Evolutionary conservation across 1,140 invertebrate genomes (phyloP).

Genomic region (Ectropis grisescens): DNA sequence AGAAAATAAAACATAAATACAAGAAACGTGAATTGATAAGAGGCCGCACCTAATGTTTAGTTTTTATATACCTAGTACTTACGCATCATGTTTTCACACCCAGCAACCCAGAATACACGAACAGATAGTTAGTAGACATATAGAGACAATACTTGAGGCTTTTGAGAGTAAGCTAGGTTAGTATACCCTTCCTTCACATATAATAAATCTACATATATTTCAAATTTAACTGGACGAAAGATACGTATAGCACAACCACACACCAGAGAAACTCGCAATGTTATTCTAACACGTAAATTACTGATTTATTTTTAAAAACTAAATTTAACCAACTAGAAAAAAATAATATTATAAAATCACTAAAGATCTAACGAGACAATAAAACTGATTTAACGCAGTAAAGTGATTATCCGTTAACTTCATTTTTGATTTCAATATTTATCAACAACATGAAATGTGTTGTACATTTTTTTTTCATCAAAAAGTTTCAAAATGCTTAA

Average conservation of each 20-base stretch:
- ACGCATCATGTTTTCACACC: conserved; percentile 4
- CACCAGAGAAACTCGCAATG: conserved; percentile 54
- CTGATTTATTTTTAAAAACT: conserved; percentile 59
- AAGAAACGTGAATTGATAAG: too few relatives aligned
- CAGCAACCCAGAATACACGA: conserved; percentile 10
- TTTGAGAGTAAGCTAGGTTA: conserved; percentile 26
- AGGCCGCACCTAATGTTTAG: too few relatives aligned
- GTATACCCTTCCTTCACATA: conserved; percentile 45
- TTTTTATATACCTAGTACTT: conserved; percentile 3
- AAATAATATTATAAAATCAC: conserved; percentile 37
- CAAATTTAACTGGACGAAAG: not conserved
- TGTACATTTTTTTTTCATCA: not conserved
- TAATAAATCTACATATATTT: not conserved
- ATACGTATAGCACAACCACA: conserved; percentile 52
- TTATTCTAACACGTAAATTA: conserved; percentile 51
- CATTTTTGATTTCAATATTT: conserved; percentile 1
- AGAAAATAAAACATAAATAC: too few relatives aligned
- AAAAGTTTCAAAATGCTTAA: not conserved
- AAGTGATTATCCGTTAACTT: conserved; percentile 2
- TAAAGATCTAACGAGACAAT: conserved; percentile 20
- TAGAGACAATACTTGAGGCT: conserved; percentile 17
- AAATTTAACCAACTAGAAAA: conserved; percentile 51
- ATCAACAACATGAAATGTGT: too few relatives aligned
- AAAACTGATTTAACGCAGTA: not conserved
- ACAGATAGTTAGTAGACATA: conserved; percentile 27